Conservation (phyloP, 2,113 vertebrate genomes). For the Atherinomorus stipes region DNA sequence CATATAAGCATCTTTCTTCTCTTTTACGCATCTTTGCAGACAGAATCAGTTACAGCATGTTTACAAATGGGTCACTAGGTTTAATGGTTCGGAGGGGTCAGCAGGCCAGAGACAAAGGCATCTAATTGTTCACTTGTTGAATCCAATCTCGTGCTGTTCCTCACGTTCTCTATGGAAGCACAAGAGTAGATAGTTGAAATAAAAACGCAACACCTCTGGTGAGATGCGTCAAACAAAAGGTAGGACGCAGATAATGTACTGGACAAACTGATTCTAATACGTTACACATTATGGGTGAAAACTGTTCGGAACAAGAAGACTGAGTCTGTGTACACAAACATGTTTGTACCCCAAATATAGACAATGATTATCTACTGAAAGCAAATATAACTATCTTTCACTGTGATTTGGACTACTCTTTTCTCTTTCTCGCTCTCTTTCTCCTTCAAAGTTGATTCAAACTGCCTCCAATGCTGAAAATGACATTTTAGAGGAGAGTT, state of each 20-base stretch:
- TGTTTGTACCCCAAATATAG: neutral
- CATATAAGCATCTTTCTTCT: neutral
- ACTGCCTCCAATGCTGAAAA: too few relatives aligned
- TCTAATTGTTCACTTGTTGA: neutral
- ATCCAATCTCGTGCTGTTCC: neutral
- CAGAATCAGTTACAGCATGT: neutral
- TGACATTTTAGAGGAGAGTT: neutral
- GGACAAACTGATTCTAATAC: neutral
- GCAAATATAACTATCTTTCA: neutral
- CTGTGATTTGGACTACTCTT: neutral
- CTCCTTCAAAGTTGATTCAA: too few relatives aligned
- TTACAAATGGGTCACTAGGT: constrained; percentile 3
- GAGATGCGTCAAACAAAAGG: neutral
- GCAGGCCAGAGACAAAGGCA: neutral
- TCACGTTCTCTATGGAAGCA: neutral
- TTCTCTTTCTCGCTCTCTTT: neutral
- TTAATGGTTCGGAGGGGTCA: neutral
- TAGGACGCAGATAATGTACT: neutral
- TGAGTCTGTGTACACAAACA: neutral
- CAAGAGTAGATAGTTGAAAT: neutral
- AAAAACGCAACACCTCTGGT: neutral
- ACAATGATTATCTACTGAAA: neutral
- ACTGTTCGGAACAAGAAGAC: neutral
- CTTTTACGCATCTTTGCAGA: neutral
- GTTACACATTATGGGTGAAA: neutral